Conservation (phyloP, 2,888 invertebrate species). For the Ctena decussata region DNA sequence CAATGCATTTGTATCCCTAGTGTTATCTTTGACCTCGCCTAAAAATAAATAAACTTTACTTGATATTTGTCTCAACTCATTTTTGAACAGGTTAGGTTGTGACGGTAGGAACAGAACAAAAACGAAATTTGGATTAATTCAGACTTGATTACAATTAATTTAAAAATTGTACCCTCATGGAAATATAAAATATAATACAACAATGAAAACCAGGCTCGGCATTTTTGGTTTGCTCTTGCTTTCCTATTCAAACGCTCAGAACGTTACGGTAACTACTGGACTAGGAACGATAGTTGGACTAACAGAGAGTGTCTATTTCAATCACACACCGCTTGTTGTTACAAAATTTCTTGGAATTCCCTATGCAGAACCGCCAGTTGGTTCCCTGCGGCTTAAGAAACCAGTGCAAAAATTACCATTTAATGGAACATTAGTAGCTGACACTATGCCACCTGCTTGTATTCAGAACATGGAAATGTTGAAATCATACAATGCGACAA, state of each 20-base stretch:
- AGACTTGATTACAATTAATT: too few relatives aligned
- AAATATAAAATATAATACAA: too few relatives aligned
- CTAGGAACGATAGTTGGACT: conserved; percentile 24
- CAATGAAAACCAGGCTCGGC: too few relatives aligned
- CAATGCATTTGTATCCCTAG: too few relatives aligned
- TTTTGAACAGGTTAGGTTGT: too few relatives aligned
- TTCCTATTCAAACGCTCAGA: neutral
- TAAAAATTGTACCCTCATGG: too few relatives aligned
- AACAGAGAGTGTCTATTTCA: neutral
- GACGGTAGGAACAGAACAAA: too few relatives aligned
- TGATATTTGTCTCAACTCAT: too few relatives aligned
- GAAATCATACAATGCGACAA: neutral
- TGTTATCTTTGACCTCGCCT: too few relatives aligned
- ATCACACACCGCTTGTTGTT: neutral
- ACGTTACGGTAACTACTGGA: conserved; percentile 10
- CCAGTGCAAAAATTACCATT: conserved; percentile 25
- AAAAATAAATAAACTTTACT: too few relatives aligned
- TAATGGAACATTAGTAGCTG: neutral
- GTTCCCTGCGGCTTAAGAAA: conserved; percentile 15
- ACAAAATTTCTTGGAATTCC: conserved; percentile 28
- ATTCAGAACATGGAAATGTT: conserved; percentile 2
- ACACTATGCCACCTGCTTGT: neutral
- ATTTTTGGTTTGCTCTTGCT: too few relatives aligned
- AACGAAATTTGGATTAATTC: too few relatives aligned
- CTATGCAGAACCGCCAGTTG: conserved; percentile 24